Conservation (phyloP, 30 jellyfish, hydroid and myxozoan genomes). For the Euphysa ruthae region DNA sequence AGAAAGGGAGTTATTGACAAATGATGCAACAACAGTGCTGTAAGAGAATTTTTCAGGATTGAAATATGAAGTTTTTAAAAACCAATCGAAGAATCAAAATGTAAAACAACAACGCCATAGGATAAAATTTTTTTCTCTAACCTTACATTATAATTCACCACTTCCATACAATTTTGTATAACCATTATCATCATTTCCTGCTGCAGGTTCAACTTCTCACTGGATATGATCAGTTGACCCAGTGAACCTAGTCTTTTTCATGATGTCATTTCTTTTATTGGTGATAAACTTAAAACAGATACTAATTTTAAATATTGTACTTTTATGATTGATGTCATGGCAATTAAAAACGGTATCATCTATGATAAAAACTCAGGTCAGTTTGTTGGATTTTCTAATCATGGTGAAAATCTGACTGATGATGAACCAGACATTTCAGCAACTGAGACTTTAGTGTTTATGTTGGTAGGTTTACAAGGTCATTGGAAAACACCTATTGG, state of each 20-base stretch:
- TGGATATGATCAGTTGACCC: constrained; percentile 36
- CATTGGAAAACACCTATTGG: constrained; percentile 40
- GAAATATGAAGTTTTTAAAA: neutral
- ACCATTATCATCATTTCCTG: constrained; percentile 24
- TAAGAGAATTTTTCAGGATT: no score
- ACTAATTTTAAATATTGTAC: constrained; percentile 15
- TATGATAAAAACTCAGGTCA: neutral
- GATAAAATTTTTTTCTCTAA: constrained; percentile 36
- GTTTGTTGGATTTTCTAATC: neutral
- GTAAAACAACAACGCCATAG: constrained; percentile 12
- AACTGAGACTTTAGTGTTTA: constrained; percentile 16
- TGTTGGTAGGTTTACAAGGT: constrained; percentile 22
- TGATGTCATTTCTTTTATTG: constrained; percentile 12
- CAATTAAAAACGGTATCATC: neutral
- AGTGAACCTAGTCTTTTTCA: constrained; percentile 45
- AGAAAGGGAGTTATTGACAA: no score
- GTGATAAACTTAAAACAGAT: constrained; percentile 15
- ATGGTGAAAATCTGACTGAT: neutral
- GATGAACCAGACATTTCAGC: constrained; percentile 3
- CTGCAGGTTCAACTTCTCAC: constrained; percentile 25
- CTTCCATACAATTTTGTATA: constrained; percentile 33
- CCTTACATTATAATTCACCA: constrained; percentile 41
- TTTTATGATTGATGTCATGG: constrained; percentile 13
- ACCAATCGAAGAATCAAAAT: neutral
- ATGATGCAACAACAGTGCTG: no score